phyloP scores from a whole-genome alignment of 2,113 vertebrate species.

The Ramphastos sulfuratus region DNA sequence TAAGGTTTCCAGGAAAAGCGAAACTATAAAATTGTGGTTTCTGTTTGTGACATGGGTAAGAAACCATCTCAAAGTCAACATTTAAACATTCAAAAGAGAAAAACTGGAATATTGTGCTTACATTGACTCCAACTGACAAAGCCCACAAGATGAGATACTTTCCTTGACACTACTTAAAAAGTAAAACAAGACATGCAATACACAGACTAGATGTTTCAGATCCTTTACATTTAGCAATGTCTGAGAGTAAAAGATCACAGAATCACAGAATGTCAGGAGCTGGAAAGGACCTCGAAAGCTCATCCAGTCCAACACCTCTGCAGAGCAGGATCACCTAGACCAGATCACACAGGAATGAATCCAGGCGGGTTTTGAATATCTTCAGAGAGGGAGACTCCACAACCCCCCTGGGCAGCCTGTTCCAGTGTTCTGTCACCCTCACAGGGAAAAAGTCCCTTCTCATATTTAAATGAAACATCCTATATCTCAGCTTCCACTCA shows the following conservation, averaged over 20 bases:
- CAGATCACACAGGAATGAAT: too few relatives aligned
- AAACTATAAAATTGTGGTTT: not conserved
- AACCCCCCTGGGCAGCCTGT: too few relatives aligned
- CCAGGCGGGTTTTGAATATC: too few relatives aligned
- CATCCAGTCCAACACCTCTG: too few relatives aligned
- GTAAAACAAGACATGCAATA: not conserved
- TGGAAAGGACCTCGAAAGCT: too few relatives aligned
- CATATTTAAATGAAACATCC: too few relatives aligned
- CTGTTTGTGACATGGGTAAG: accelerated
- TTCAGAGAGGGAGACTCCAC: too few relatives aligned
- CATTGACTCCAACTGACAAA: not conserved
- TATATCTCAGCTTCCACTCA: too few relatives aligned
- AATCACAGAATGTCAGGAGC: too few relatives aligned
- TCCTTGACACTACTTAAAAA: not conserved
- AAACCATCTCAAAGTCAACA: not conserved
- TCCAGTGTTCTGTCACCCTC: too few relatives aligned
- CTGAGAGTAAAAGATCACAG: not conserved
- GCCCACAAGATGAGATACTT: not conserved
- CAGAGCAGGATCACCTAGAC: too few relatives aligned
- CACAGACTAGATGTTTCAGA: not conserved
- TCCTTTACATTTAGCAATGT: not conserved
- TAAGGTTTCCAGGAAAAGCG: not conserved
- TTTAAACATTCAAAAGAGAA: not conserved
- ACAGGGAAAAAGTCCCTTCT: too few relatives aligned
- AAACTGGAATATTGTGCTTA: not conserved